Base-by-base conservation (phyloP, 2,888 invertebrate genomes). In the Melanchra persicariae region DNA sequence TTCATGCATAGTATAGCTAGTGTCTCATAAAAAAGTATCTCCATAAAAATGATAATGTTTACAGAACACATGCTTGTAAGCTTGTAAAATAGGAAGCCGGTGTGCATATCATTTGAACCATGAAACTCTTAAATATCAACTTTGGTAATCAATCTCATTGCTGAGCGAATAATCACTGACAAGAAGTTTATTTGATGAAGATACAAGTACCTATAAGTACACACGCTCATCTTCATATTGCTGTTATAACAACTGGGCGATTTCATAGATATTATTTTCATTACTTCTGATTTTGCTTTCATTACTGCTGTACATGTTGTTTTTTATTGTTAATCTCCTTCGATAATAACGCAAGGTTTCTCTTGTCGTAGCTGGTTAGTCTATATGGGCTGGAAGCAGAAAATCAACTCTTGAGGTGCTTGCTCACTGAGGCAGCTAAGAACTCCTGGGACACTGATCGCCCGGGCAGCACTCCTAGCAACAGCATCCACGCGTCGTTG, bases 301-400 rank as follows among this genome's bases (percentile, higher is more conserved):
- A n/a, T n/a, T n/a, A n/a, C n/a, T n/a, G n/a, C 12, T 51, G 19
- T 15, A 2, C 1, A 40, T 45, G 17, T 24, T 45, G 22, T 24
- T 47, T 17, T 12, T 8, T 43, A 17, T 45, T 8, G 12, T 55
- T 7, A n/a, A 55, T 51, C 9, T 19, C n/a, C 7, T 54, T 60
- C 58, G 17, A 70, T 52, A 54, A 49, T 52, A 70, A 63, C 34
- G 10, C 51, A 0, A 57, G 19, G 3, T 70, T 67, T 76, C 34
- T 69, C 78, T 78, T 79, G 58, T 83, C 8, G 78, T 96, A 99
- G 99, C 97, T 99, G 96, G 98, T 99, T 91, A 97, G 97, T 96
- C 97, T 97, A 93, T 98, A 98, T 97, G 99, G 99, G 96, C 97
- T 98, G 96, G 99, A 99, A 97, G 99, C 99, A 96, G 99, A 99